Evolutionary conservation across 1,140 invertebrate species (phyloP).

Genomic region (Drosophila sucinea): DNA sequence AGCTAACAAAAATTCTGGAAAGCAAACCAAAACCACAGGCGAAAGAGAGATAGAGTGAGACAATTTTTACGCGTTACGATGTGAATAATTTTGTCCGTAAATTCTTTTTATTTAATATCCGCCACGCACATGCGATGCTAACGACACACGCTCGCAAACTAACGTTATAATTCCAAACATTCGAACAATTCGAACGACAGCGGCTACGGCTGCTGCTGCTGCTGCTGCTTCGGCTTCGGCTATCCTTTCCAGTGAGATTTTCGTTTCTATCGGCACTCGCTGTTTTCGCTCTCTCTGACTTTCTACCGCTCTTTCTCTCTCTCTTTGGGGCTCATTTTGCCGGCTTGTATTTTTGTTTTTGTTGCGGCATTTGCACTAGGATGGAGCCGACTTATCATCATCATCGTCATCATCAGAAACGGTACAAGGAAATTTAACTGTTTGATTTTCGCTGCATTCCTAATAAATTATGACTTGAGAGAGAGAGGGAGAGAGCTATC

Average conservation of each 20-base stretch:
- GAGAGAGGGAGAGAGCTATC: background rate
- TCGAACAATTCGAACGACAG: no score
- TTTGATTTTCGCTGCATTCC: constrained; percentile 42
- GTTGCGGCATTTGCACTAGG: constrained; percentile 19
- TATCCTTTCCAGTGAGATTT: background rate
- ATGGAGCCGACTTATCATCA: background rate
- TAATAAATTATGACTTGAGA: constrained; percentile 59
- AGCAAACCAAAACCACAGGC: background rate
- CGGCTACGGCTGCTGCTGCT: no score
- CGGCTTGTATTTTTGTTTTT: constrained; percentile 52
- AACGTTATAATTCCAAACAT: background rate
- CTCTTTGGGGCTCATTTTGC: constrained; percentile 31
- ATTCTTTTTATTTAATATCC: constrained; percentile 15
- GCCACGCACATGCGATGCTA: constrained; percentile 62
- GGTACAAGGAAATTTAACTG: constrained; percentile 43
- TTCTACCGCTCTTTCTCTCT: constrained; percentile 13
- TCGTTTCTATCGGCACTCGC: background rate
- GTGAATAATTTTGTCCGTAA: constrained; percentile 23
- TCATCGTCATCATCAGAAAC: constrained; percentile 18
- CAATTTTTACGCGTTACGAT: constrained; percentile 37
- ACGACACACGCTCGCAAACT: constrained; percentile 76
- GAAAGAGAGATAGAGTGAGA: background rate
- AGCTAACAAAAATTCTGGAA: constrained; percentile 14
- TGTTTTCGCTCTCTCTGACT: constrained; percentile 6
- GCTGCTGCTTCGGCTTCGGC: no score